Evolutionary conservation across 2,113 vertebrate species (phyloP).

Genomic region (Hypocryptadius cinnamomeus): DNA sequence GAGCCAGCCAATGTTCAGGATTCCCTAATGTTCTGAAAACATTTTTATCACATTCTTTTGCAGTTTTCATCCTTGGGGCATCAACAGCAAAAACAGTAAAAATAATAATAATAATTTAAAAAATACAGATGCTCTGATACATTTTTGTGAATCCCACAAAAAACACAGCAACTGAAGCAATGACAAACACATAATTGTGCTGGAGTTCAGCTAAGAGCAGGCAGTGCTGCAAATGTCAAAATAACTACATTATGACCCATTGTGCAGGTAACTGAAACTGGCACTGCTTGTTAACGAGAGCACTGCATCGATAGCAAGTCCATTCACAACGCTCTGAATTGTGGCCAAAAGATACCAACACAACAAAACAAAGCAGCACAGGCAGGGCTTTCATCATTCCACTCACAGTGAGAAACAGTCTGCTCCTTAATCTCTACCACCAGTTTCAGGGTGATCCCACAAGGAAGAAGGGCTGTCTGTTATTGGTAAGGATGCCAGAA

Average conservation of each 20-base stretch:
- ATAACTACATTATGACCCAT: neutral
- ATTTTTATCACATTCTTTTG: neutral
- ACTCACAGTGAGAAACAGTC: neutral
- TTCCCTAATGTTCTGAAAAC: conserved; percentile 6
- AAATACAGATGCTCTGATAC: neutral
- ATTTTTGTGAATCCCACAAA: neutral
- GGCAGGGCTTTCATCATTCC: conserved; percentile 10
- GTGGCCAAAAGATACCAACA: neutral
- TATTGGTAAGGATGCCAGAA: neutral
- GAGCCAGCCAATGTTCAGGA: neutral
- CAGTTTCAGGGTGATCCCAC: neutral
- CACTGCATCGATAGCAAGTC: neutral
- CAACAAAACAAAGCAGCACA: neutral
- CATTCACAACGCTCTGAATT: neutral
- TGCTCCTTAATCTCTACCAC: neutral
- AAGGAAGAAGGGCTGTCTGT: neutral
- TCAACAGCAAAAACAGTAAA: neutral
- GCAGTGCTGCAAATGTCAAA: neutral
- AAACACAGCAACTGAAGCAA: neutral
- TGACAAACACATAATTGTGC: neutral
- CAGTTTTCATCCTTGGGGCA: neutral
- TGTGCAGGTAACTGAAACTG: neutral
- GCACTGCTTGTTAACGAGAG: neutral
- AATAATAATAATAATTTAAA: neutral
- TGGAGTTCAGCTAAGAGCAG: neutral